Percentiles rank a stretch among this genome's conserved stretches.
phyloP scores from a whole-genome alignment of 2,888 invertebrate genomes.

The Adineta ricciae region DNA sequence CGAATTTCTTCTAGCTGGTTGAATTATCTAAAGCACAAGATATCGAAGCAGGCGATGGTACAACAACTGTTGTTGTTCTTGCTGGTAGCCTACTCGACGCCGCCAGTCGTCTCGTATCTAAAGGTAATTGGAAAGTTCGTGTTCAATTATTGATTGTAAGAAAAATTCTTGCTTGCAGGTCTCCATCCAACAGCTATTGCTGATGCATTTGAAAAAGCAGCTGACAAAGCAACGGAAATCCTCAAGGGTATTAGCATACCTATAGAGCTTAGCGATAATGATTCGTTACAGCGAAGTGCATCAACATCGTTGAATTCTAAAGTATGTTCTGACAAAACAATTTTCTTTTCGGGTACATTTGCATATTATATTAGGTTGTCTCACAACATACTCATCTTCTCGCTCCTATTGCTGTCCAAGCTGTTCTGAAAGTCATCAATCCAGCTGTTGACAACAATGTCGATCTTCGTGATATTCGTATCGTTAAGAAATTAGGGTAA shows the following conservation, averaged over 20 bases:
- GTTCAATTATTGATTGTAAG: no score
- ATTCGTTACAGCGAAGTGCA: constrained; percentile 81
- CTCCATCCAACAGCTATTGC: constrained; percentile 92
- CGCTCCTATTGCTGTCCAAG: constrained; percentile 92
- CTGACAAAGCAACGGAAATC: constrained; percentile 63
- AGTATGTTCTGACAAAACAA: constrained; percentile 45
- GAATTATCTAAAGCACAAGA: constrained; percentile 96
- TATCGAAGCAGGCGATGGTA: constrained; percentile 97
- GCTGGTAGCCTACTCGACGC: constrained; percentile 91
- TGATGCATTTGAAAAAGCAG: constrained; percentile 80
- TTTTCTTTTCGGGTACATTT: no score
- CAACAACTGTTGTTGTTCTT: constrained; percentile 92
- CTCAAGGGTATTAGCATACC: constrained; percentile 71
- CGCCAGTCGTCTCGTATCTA: constrained; percentile 75
- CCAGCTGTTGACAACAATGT: constrained; percentile 63
- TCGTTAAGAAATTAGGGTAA: constrained; percentile 81
- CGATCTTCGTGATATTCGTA: constrained; percentile 82
- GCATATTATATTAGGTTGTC: constrained; percentile 62
- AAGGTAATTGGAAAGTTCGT: constrained; percentile 51
- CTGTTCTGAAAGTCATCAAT: constrained; percentile 74
- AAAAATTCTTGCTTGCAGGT: no score
- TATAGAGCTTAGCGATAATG: constrained; percentile 72
- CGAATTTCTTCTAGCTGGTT: constrained; percentile 63
- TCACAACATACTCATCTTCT: constrained; percentile 89
- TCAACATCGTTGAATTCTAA: constrained; percentile 94